Base-by-base conservation (phyloP, 2,888 invertebrate genomes). In the Oligia strigilis region DNA sequence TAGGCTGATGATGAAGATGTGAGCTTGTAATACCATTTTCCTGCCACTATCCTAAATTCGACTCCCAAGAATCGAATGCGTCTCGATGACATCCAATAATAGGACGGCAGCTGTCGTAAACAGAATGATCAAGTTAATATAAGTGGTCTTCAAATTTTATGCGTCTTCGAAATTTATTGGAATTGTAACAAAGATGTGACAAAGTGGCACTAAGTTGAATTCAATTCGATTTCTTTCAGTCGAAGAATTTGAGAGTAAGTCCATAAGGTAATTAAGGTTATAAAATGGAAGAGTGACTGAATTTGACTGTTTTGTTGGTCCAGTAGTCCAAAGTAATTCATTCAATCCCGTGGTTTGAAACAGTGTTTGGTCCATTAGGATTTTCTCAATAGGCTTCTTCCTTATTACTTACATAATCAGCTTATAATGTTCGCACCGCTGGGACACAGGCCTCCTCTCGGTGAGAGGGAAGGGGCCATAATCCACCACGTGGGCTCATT, bases 181-280 rank as follows among this genome's bases (percentile, higher is more conserved):
- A 46, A 23, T 40, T 40, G 40, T n/a, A 36, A 64, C 49, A 64
- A 62, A 64, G 23, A 17, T 40, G 64, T 64, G 64, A 64, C 64
- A 72, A 62, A 71, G 40, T 72, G 40, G n/a, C n/a, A 64, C 17
- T n/a, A 40, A 40, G 17, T 11, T n/a, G 40, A 72, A 40, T 64
- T 64, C 17, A 72, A 72, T 72, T 72, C 11, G n/a, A 40, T 64
- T 64, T 40, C 9, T n/a, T 62, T 40, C n/a, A 9, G 40, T 40
- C n/a, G 64, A 65, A 6, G 71, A 72, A 72, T 72, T 72, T 17
- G 23, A 36, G n/a, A n/a, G 11, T 40, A 40, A 72, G 64, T 64
- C 71, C 11, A 6, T 72, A 64, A 72, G 40, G 64, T 40, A 1
- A 72, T 40, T 72, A 40, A 40, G n/a, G 71, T 72, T 40, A 72